A percentile compares a stretch with the other conserved stretches of the same genome.
These are phyloP conservation scores for Oryzias curvinotus DNA, from an alignment of 2,113 vertebrate species.

Conservation along the genomic window DNA sequence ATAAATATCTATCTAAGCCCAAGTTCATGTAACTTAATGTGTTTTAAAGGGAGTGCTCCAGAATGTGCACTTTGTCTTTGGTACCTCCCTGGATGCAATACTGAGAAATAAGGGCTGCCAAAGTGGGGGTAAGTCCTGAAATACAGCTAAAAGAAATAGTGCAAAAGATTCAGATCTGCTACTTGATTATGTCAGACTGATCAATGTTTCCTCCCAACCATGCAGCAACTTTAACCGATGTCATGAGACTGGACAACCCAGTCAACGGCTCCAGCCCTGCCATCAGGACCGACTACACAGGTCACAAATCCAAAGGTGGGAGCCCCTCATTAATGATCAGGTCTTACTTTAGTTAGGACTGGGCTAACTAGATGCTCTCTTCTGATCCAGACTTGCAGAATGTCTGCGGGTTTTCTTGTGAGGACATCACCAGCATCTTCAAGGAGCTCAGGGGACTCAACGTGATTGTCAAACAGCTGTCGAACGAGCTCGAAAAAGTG, in stretches of 20 bases:
- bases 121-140: slow-evolving; percentile 76
- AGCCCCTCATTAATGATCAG: not conserved
- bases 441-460: slow-evolving; percentile 89
- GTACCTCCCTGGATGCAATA: slow-evolving; percentile 88
- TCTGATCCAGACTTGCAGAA: slow-evolving; percentile 80
- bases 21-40: not conserved
- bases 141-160: not conserved
- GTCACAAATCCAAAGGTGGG: slow-evolving; percentile 91
- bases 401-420: slow-evolving; percentile 93
- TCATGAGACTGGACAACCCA: slow-evolving; percentile 88
- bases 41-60: slow-evolving; percentile 90
- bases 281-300: slow-evolving; percentile 91
- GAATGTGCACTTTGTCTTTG: slow-evolving; percentile 95
- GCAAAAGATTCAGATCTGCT: not conserved
- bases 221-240: slow-evolving; percentile 76
- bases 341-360: not conserved
- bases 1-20: not conserved
- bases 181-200: not conserved
- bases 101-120: slow-evolving; percentile 95
- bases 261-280: slow-evolving; percentile 93
- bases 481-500: slow-evolving; percentile 88
- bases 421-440: slow-evolving; percentile 90
- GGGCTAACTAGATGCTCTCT: slow-evolving; percentile 23
- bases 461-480: slow-evolving; percentile 86
- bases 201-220: slow-evolving; percentile 7